Base-by-base conservation (phyloP, 2,888 invertebrate genomes). In the Phasia obesa region DNA sequence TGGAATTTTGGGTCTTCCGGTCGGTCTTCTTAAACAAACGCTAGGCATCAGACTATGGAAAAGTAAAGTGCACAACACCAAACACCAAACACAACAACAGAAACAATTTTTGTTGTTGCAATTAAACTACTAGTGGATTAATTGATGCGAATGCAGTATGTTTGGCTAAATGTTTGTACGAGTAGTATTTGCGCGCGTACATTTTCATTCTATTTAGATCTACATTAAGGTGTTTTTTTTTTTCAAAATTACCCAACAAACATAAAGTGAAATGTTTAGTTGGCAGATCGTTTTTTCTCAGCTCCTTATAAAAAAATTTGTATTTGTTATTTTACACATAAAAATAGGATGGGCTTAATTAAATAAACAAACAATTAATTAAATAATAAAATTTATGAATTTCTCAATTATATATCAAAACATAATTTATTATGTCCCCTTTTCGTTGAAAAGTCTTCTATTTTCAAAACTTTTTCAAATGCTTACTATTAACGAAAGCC, bases 1-100 rank as follows among this genome's bases (percentile, higher is more conserved):
- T 84, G 85, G 86, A 86, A 86, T 86, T 86, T 85, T 81, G 73
- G 86, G 85, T 84, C 85, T 86, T 86, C 86, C 86, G 86, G 85
- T 85, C 86, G 86, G 85, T 85, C 64, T 69, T 73, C 62, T 60
- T 59, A 23, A 19, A 35, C 65, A 69, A 70, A 75, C 31, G 53
- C 60, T 64, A 55, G 21, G 60, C 27, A 27, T 59, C 69, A 77
- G 53, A 6, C 51, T n/a, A 35, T 31, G 25, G 9, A 55, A 57
- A 35, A 25, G 47, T 31, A 17, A 11, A 38, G 49, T 5, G 71
- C 7, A 23, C 38, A 57, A 55, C 15, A 53, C 47, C 47, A 71
- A 67, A 35, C 15, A 64, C 31, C 11, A 31, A 21, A 11, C 35
- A 13, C 11, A 38, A 51, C 65, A 70, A 53, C 62, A 74, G 59